Evolutionary conservation across 2,797 vertebrate species (phyloP).

Genomic region (Chromobotia macracanthus): DNA sequence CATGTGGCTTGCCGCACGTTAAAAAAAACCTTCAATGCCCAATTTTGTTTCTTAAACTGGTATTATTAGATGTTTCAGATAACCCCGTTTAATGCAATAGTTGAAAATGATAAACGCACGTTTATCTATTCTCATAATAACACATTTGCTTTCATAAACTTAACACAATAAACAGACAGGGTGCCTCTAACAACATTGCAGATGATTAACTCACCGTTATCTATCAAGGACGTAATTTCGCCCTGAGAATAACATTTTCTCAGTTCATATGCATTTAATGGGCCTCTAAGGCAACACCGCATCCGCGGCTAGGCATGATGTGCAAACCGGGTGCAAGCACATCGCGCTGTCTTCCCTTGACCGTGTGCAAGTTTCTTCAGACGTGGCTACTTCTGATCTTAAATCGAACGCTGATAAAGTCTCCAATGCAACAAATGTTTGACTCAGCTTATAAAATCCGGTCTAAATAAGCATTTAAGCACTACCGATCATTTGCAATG

Average conservation of each 20-base stretch:
- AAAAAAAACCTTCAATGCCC: neutral
- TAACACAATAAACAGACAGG: neutral
- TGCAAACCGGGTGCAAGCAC: slow-evolving; percentile 60
- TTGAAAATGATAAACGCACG: neutral
- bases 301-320: slow-evolving; percentile 66
- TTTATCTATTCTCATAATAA: neutral
- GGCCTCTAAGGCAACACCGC: slow-evolving; percentile 66
- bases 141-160: neutral
- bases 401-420: neutral
- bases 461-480: neutral
- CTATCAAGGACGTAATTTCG: slow-evolving; percentile 16
- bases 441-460: neutral
- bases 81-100: neutral
- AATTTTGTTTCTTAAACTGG: slow-evolving; percentile 8
- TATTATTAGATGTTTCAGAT: neutral
- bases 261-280: slow-evolving; percentile 58
- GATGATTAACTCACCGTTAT: slow-evolving; percentile 33
- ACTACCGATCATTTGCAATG: neutral
- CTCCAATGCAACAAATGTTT: slow-evolving; percentile 47
- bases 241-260: slow-evolving; percentile 49
- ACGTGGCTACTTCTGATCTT: neutral
- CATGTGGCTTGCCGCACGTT: neutral
- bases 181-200: neutral
- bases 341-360: slow-evolving; percentile 35
- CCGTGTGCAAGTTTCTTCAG: slow-evolving; percentile 45